These are phyloP conservation scores for Sebastolobus alascanus DNA, from an alignment of 2,797 vertebrate species.

Conservation along the genomic window DNA sequence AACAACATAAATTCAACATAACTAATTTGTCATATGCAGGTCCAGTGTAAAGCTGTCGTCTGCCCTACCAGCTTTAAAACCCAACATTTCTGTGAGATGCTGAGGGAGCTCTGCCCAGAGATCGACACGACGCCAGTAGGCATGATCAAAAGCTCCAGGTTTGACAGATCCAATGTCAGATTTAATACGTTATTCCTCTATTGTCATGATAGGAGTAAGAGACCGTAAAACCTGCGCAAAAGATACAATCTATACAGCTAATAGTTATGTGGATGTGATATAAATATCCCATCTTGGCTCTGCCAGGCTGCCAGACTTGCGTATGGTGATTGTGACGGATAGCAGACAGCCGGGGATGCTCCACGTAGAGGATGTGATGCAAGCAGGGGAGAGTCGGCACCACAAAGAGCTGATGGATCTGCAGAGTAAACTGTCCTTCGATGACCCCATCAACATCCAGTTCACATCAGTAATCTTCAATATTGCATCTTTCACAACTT, in stretches of 20 bases:
- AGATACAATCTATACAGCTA: background rate
- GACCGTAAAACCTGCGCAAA: background rate
- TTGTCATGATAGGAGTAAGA: background rate
- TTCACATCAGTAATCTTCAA: conserved; percentile 90
- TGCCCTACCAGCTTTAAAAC: conserved; percentile 90
- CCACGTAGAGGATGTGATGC: conserved; percentile 88
- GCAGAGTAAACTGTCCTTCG: conserved; percentile 85
- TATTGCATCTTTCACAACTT: background rate
- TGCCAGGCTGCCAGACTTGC: conserved; percentile 90
- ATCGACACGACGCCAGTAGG: conserved; percentile 79
- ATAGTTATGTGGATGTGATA: conserved; percentile 26
- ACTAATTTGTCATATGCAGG: conserved; percentile 74
- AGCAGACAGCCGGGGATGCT: conserved; percentile 88
- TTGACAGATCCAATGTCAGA: background rate
- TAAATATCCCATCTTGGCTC: background rate
- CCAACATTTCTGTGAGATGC: conserved; percentile 90
- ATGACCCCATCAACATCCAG: conserved; percentile 93
- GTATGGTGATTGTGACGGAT: conserved; percentile 86
- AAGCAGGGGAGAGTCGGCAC: conserved; percentile 85
- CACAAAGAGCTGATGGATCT: conserved; percentile 80
- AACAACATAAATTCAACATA: background rate
- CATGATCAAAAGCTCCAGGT: conserved; percentile 88
- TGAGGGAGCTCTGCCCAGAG: conserved; percentile 90
- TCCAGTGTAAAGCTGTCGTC: conserved; percentile 91
- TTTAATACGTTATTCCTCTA: background rate